Conservation (phyloP, 2,888 invertebrate genomes). For the Linnaemya tessellans region DNA sequence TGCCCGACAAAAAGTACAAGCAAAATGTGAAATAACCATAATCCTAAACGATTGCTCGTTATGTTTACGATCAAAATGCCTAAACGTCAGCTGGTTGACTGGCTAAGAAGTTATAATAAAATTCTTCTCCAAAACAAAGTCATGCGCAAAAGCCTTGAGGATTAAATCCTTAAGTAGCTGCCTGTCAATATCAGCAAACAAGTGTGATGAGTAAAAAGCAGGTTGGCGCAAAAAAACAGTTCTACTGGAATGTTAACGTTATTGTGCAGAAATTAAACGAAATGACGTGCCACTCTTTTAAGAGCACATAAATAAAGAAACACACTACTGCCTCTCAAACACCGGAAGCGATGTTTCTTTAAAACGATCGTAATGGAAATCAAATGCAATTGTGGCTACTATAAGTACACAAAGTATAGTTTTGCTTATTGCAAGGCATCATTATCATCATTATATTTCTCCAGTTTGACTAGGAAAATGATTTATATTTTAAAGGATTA, state of each 20-base stretch:
- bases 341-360: constrained; percentile 55
- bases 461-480: neutral
- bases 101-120: neutral
- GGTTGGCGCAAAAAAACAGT: neutral
- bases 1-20: too few species aligned
- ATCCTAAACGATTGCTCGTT: constrained; percentile 59
- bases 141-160: neutral
- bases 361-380: neutral
- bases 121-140: neutral
- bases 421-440: neutral
- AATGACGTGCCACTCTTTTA: constrained; percentile 38
- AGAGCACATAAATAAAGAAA: neutral
- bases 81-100: constrained; percentile 40
- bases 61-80: constrained; percentile 52
- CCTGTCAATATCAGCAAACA: constrained; percentile 20
- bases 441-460: neutral
- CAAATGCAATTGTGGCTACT: constrained; percentile 2
- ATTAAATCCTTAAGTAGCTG: constrained; percentile 22
- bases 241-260: neutral
- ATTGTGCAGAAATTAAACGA: constrained; percentile 38
- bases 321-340: constrained; percentile 2
- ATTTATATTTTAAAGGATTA: neutral
- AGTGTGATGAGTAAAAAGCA: constrained; percentile 2
- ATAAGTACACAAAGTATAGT: constrained; percentile 20
- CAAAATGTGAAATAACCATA: constrained; percentile 35